These are phyloP conservation scores for Bombylius discolor DNA, from an alignment of 2,888 invertebrate genomes.

Conservation along the genomic window DNA sequence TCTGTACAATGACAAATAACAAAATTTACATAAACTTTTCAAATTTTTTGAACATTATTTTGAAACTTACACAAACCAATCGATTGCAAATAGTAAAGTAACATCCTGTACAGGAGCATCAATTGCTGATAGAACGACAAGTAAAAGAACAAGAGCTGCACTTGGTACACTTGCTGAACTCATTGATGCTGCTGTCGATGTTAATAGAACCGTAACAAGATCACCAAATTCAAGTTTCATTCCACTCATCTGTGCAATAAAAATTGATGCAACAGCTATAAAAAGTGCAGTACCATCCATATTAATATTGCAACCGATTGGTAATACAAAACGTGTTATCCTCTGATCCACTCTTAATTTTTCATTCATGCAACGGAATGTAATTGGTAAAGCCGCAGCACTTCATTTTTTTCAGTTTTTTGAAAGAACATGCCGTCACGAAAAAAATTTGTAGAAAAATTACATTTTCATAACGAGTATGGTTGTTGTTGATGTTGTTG, in stretches of 20 bases:
- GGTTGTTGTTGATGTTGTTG: neutral
- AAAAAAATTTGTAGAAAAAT: neutral
- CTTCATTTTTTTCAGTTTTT: conserved; percentile 34
- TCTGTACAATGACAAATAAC: conserved; percentile 37
- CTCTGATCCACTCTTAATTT: conserved; percentile 66
- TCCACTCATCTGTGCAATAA: conserved; percentile 76
- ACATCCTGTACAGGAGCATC: conserved; percentile 72
- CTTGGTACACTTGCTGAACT: conserved; percentile 81
- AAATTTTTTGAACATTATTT: neutral
- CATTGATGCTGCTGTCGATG: conserved; percentile 75
- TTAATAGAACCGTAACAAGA: conserved; percentile 71
- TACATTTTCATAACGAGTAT: no score
- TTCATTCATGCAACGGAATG: conserved; percentile 75
- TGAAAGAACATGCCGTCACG: neutral
- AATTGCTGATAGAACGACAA: conserved; percentile 69
- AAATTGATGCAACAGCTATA: conserved; percentile 73
- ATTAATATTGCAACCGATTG: conserved; percentile 84
- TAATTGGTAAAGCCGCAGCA: conserved; percentile 79
- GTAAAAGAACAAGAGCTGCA: conserved; percentile 66
- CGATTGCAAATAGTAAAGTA: conserved; percentile 69
- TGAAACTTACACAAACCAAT: conserved; percentile 76
- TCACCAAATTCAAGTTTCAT: conserved; percentile 68
- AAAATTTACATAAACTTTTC: neutral
- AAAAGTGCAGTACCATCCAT: conserved; percentile 88
- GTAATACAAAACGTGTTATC: conserved; percentile 75